Percentiles rank a stretch among this genome's conserved stretches.
Conservation (phyloP, 2,888 invertebrate genomes). For the Spialia ferax region DNA sequence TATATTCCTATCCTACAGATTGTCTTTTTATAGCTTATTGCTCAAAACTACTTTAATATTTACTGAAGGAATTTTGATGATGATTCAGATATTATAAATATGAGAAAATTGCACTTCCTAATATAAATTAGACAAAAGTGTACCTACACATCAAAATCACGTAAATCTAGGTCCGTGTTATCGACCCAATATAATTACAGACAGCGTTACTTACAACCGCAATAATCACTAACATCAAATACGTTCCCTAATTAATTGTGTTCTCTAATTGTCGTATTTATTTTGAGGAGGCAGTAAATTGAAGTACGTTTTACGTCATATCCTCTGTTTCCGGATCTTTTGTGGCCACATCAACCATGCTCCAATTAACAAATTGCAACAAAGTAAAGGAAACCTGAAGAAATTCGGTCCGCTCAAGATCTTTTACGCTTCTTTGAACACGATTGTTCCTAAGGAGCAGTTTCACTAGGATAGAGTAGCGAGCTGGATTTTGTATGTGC, state of each 20-base stretch:
- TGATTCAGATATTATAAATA: too few relatives aligned
- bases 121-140: too few relatives aligned
- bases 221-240: neutral
- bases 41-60: too few relatives aligned
- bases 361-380: constrained; percentile 20
- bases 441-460: neutral
- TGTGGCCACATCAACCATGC: constrained; percentile 4
- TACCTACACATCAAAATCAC: too few relatives aligned
- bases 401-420: neutral
- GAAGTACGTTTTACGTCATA: neutral
- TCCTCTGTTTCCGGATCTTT: neutral
- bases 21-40: too few relatives aligned
- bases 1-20: too few relatives aligned
- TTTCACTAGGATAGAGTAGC: neutral
- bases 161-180: too few relatives aligned
- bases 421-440: constrained; percentile 5
- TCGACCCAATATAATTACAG: too few relatives aligned
- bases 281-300: neutral
- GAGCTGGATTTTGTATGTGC: neutral
- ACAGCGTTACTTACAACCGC: too few relatives aligned
- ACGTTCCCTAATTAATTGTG: neutral
- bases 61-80: too few relatives aligned
- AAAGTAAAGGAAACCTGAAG: constrained; percentile 2
- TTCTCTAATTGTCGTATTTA: neutral
- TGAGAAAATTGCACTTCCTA: too few relatives aligned